Percentiles rank a stretch among this genome's conserved stretches.
phyloP scores from a whole-genome alignment of 2,888 invertebrate genomes.

The Malachius bipustulatus region DNA sequence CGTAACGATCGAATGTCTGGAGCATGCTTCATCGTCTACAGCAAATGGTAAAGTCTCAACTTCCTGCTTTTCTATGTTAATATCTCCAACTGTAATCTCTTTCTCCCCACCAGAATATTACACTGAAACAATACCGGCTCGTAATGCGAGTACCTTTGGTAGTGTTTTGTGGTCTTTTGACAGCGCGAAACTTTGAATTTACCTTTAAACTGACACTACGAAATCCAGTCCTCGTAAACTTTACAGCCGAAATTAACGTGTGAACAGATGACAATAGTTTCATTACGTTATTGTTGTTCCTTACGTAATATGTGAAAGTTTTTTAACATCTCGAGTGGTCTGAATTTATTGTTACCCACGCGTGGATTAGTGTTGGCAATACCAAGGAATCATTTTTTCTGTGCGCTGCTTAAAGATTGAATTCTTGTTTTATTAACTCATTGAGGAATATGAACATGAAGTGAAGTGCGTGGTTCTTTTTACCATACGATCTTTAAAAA shows the following conservation, averaged over 20 bases:
- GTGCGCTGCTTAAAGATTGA: no score
- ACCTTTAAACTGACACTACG: no score
- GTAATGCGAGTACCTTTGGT: conserved; percentile 11
- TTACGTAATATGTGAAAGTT: conserved; percentile 9
- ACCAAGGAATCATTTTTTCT: no score
- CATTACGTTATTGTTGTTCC: conserved; percentile 2
- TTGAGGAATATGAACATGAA: no score
- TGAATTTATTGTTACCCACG: background rate
- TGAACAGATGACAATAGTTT: background rate
- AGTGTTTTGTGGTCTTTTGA: conserved; percentile 7
- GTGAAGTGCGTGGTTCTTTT: no score
- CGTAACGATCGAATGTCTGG: background rate
- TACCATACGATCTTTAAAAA: no score
- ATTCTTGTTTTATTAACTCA: no score
- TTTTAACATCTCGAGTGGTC: background rate
- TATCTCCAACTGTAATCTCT: conserved; percentile 15
- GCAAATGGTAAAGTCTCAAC: conserved; percentile 16
- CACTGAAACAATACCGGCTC: conserved; percentile 15
- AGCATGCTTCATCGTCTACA: background rate
- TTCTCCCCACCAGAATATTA: conserved; percentile 15
- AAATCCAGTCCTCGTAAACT: no score
- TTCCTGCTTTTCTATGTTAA: conserved; percentile 32
- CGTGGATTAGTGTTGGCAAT: background rate
- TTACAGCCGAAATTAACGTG: background rate
- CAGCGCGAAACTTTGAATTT: conserved; percentile 6